Evolutionary conservation across 2,888 invertebrate species (phyloP).

Genomic region (Alentia gelatinosa): DNA sequence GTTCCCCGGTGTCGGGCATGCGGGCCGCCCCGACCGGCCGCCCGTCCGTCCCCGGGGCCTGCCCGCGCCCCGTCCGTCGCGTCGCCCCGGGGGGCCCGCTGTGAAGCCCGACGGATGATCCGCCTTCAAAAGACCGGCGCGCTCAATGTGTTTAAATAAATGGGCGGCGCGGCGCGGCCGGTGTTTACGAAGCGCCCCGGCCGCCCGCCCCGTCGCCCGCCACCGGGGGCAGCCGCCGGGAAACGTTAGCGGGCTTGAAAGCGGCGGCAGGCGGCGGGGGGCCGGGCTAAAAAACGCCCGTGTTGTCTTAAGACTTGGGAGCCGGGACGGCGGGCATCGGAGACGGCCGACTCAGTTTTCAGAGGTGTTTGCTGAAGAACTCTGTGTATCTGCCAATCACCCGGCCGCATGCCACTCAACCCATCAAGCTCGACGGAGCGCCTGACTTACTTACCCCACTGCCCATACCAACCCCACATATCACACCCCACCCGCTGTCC

Average conservation of each 20-base stretch:
- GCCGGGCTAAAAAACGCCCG: background rate
- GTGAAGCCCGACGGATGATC: constrained; percentile 13
- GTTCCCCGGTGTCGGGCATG: background rate
- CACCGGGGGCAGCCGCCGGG: background rate
- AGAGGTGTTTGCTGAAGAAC: constrained; percentile 14
- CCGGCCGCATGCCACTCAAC: constrained; percentile 19
- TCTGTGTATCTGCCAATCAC: constrained; percentile 8
- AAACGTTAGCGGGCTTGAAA: constrained; percentile 24
- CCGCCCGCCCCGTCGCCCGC: background rate
- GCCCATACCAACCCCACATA: too few relatives aligned
- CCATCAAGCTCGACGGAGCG: background rate
- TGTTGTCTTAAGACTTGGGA: constrained; percentile 42
- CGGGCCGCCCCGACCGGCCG: background rate
- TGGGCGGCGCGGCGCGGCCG: background rate
- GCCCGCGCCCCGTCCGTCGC: background rate
- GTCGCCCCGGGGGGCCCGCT: constrained; percentile 42
- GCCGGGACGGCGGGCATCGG: background rate
- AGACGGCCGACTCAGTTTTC: background rate
- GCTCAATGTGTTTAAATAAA: constrained; percentile 38
- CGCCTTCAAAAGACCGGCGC: constrained; percentile 16
- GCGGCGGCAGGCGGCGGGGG: background rate
- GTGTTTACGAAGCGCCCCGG: constrained; percentile 10
- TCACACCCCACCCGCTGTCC: too few relatives aligned
- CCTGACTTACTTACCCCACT: too few relatives aligned
- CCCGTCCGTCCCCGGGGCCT: background rate